Evolutionary conservation across 2,888 invertebrate genomes (phyloP).

Genomic region (Watsonalla cultraria): DNA sequence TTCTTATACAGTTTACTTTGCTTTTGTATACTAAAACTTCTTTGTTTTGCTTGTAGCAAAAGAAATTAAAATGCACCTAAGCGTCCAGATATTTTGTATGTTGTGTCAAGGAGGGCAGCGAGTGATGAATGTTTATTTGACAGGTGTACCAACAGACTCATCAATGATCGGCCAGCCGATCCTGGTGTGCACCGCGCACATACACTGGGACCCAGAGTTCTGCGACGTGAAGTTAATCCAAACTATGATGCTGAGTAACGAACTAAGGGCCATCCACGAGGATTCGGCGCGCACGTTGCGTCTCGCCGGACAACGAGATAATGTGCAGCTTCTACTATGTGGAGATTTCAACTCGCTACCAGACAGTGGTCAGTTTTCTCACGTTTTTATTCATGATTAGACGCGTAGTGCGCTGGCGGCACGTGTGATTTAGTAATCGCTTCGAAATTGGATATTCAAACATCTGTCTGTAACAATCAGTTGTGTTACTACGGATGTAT

Average conservation of each 20-base stretch:
- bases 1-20: too few species aligned
- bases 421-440: not conserved
- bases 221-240: constrained; percentile 99
- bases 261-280: constrained; percentile 91
- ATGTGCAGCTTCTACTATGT: constrained; percentile 95
- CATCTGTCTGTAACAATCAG: too few species aligned
- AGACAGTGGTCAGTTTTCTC: constrained; percentile 85
- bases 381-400: not conserved
- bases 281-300: constrained; percentile 90
- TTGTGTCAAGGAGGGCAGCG: too few species aligned
- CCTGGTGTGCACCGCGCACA: constrained; percentile 98
- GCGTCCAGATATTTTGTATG: too few species aligned
- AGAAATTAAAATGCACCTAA: too few species aligned
- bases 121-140: constrained; percentile 5
- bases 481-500: too few species aligned
- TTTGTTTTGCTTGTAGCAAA: too few species aligned
- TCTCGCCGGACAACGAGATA: constrained; percentile 84
- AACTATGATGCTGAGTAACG: constrained; percentile 98
- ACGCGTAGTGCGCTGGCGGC: too few species aligned
- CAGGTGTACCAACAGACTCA: constrained; percentile 86
- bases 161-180: constrained; percentile 90
- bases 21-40: too few species aligned
- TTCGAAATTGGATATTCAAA: not conserved
- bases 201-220: constrained; percentile 99
- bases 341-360: constrained; percentile 99